These are phyloP conservation scores for Musca domestica DNA, from an alignment of 1,140 invertebrate species.

Conservation along the genomic window DNA sequence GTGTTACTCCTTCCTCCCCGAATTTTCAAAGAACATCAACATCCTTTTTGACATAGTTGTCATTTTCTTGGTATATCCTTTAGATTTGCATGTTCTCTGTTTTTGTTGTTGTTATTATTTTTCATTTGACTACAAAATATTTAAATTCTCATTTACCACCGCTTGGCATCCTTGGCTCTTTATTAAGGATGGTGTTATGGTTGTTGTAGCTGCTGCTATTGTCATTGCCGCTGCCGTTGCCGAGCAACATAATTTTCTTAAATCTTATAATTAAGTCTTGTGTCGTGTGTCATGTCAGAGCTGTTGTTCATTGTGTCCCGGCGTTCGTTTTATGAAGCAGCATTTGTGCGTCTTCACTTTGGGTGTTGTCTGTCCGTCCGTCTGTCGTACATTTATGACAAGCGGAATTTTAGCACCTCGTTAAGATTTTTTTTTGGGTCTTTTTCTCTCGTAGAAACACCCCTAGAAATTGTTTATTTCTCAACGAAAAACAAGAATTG, in stretches of 20 bases:
- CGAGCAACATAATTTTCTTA: constrained; percentile 16
- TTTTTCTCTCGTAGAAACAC: background rate
- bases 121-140: constrained; percentile 16
- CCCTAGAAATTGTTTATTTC: background rate
- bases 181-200: background rate
- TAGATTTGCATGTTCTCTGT: background rate
- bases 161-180: too few relatives aligned
- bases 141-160: background rate
- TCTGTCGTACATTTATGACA: background rate
- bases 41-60: too few relatives aligned
- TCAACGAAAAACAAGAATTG: background rate
- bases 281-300: background rate
- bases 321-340: background rate
- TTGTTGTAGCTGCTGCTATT: background rate
- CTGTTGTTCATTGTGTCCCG: background rate
- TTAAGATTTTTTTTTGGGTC: constrained; percentile 8
- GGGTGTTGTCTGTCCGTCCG: background rate
- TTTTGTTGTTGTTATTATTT: constrained; percentile 16
- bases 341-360: background rate
- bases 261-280: constrained; percentile 19
- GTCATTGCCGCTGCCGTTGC: constrained; percentile 1
- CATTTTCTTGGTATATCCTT: too few relatives aligned
- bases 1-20: background rate
- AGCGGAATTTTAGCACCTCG: constrained; percentile 11
- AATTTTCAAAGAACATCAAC: too few relatives aligned